Percentiles rank a stretch among this genome's conserved stretches.
Evolutionary conservation across 2,888 invertebrate species (phyloP).

Genomic region (Dryadula phaetusa): DNA sequence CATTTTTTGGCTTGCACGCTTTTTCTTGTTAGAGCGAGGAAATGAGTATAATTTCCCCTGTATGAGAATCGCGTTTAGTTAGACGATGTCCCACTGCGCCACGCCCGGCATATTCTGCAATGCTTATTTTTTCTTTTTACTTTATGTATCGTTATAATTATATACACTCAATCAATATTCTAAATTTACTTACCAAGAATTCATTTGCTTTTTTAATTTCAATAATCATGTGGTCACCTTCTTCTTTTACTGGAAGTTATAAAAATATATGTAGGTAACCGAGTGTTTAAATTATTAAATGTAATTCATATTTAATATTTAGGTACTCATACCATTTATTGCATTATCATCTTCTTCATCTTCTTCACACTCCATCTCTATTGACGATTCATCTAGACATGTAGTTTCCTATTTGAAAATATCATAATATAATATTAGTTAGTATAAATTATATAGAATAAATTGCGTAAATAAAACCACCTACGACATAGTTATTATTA

Average conservation of each 20-base stretch:
- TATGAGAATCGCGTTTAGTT: no score
- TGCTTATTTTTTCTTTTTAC: no score
- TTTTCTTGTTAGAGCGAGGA: no score
- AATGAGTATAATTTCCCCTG: no score
- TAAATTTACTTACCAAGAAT: slow-evolving; percentile 63
- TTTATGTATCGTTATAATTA: no score
- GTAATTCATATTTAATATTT: background rate
- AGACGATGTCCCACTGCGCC: no score
- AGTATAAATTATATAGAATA: background rate
- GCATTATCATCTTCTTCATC: slow-evolving; percentile 66
- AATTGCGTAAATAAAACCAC: no score
- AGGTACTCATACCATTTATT: slow-evolving; percentile 62
- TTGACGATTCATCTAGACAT: slow-evolving; percentile 64
- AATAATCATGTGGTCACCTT: slow-evolving; percentile 72
- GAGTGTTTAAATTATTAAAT: no score
- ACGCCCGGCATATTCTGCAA: no score
- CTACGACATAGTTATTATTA: no score
- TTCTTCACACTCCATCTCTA: slow-evolving; percentile 71
- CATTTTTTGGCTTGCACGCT: no score
- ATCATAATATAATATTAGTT: background rate
- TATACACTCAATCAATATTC: background rate
- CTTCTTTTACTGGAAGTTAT: slow-evolving; percentile 69
- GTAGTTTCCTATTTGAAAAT: slow-evolving; percentile 28
- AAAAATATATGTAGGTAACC: background rate
- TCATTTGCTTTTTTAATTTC: slow-evolving; percentile 74